phyloP scores from a whole-genome alignment of 2,797 vertebrate genomes.

The Holocentrus rufus region DNA sequence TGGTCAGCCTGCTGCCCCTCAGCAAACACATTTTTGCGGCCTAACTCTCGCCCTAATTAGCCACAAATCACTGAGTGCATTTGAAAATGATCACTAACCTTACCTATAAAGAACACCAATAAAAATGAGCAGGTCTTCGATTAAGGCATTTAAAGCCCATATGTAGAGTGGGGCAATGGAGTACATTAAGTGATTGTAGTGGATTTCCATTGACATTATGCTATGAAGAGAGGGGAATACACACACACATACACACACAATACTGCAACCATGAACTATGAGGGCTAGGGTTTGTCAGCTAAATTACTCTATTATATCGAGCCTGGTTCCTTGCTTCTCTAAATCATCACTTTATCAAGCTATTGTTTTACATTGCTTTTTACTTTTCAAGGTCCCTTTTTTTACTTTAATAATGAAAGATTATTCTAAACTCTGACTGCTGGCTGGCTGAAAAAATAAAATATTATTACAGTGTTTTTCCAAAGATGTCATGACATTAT shows the following conservation, averaged over 20 bases:
- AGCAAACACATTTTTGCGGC: conserved; percentile 64
- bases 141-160: conserved; percentile 71
- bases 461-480: conserved; percentile 11
- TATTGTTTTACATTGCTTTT: background rate
- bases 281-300: conserved; percentile 41
- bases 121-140: conserved; percentile 76
- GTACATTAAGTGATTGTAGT: conserved; percentile 77
- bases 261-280: conserved; percentile 52
- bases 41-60: conserved; percentile 70
- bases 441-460: conserved; percentile 5
- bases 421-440: background rate
- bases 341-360: conserved; percentile 33
- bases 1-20: conserved; percentile 16
- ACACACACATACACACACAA: conserved; percentile 41
- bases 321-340: conserved; percentile 11
- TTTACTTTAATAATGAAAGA: background rate
- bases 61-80: conserved; percentile 75
- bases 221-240: conserved; percentile 52
- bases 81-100: conserved; percentile 76
- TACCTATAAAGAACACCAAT: conserved; percentile 78
- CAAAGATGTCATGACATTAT: background rate
- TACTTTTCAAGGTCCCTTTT: conserved; percentile 17
- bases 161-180: conserved; percentile 66
- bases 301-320: conserved; percentile 41
- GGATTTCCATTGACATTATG: conserved; percentile 70